Evolutionary conservation across 2,797 vertebrate species (phyloP).

Genomic region (Benthosema pterotum): DNA sequence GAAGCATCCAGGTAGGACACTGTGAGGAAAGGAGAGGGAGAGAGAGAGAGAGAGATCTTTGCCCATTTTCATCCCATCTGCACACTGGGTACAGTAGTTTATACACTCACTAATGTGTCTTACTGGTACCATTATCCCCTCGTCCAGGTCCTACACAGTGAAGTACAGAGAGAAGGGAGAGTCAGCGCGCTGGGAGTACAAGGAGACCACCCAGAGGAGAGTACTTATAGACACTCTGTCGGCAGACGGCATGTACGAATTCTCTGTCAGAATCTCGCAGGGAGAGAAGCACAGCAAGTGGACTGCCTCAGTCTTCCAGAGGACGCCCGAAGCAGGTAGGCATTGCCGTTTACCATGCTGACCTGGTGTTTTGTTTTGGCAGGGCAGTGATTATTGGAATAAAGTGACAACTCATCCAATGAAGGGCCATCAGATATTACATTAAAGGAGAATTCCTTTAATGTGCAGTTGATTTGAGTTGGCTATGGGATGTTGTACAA

Average conservation of each 20-base stretch:
- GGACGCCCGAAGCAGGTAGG: conserved; percentile 95
- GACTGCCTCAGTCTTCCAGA: conserved; percentile 93
- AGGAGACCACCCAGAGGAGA: conserved; percentile 84
- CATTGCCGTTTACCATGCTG: conserved; percentile 15
- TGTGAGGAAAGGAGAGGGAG: background rate
- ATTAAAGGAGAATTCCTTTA: too few relatives aligned
- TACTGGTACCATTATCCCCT: conserved; percentile 21
- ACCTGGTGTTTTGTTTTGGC: background rate
- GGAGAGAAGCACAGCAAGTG: conserved; percentile 88
- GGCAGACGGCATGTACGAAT: conserved; percentile 97
- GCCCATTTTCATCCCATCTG: background rate
- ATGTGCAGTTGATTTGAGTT: too few relatives aligned
- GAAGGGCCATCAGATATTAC: too few relatives aligned
- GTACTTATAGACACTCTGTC: conserved; percentile 86
- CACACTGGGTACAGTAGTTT: too few relatives aligned
- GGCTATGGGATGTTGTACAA: too few relatives aligned
- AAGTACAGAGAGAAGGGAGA: conserved; percentile 96
- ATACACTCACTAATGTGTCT: too few relatives aligned
- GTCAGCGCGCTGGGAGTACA: conserved; percentile 94
- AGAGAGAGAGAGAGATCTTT: background rate
- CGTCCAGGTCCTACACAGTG: conserved; percentile 86
- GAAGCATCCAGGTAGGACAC: conserved; percentile 69
- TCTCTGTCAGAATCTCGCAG: conserved; percentile 90
- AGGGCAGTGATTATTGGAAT: too few relatives aligned
- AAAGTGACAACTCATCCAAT: too few relatives aligned